These are phyloP conservation scores for Hydrochoerus hydrochaeris DNA, from an alignment of 2,113 vertebrate genomes.

Conservation along the genomic window DNA sequence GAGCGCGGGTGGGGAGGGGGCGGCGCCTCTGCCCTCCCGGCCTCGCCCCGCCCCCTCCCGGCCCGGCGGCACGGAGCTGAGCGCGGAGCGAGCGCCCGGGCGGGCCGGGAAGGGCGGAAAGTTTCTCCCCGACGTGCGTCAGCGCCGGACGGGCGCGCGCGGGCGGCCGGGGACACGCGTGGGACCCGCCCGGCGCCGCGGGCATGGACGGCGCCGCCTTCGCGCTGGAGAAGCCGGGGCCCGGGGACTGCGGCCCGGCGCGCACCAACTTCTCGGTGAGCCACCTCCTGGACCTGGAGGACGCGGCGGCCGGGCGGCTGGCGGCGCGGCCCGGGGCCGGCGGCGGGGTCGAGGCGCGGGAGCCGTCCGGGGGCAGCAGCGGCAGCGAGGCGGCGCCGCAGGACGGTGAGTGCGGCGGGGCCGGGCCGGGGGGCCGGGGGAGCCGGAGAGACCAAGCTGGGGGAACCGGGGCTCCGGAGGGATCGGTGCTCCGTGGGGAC, in stretches of 20 bases:
- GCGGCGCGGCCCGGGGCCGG: constrained; percentile 77
- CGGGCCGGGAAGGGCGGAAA: not conserved
- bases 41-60: not conserved
- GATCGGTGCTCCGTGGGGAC: too few relatives aligned
- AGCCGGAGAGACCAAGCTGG: too few relatives aligned
- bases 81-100: constrained; percentile 68
- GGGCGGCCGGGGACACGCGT: constrained; percentile 33
- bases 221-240: constrained; percentile 86
- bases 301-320: constrained; percentile 86
- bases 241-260: constrained; percentile 86
- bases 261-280: constrained; percentile 91
- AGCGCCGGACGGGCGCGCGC: constrained; percentile 27
- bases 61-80: constrained; percentile 68
- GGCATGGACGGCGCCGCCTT: constrained; percentile 87
- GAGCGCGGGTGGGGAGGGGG: not conserved
- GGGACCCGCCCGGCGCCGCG: constrained; percentile 50
- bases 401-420: constrained; percentile 85
- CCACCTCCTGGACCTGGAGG: constrained; percentile 90
- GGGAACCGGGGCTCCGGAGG: too few relatives aligned
- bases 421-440: not conserved
- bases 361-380: constrained; percentile 89
- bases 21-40: not conserved
- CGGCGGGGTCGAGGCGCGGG: constrained; percentile 81
- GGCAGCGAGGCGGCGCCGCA: constrained; percentile 89
- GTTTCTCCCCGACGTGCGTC: constrained; percentile 34